Conservation (phyloP, 1,140 invertebrate species). For the Papilio helenus region DNA sequence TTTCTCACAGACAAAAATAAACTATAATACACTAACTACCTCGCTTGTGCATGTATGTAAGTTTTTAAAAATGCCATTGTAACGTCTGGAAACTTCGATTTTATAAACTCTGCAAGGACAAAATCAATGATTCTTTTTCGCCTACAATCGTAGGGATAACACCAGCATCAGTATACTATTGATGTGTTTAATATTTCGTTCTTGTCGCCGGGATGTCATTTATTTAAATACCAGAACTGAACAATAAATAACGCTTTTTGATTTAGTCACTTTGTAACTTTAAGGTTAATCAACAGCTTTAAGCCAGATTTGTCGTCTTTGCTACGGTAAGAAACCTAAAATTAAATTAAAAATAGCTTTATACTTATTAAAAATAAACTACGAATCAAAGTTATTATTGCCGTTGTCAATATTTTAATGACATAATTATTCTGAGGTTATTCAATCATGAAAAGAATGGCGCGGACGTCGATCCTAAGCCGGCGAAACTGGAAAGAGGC, state of each 20-base stretch:
- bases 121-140: not conserved
- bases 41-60: not conserved
- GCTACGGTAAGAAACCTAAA: not conserved
- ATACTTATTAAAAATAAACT: not conserved
- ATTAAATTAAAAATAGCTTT: not conserved
- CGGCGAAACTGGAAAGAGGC: conserved; percentile 66
- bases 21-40: conserved; percentile 4
- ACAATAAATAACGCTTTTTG: not conserved
- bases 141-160: not conserved
- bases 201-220: not conserved
- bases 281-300: not conserved
- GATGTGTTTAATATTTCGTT: not conserved
- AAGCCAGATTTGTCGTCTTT: not conserved
- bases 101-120: not conserved
- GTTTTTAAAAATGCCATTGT: not conserved
- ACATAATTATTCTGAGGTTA: conserved; percentile 29
- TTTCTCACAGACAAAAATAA: conserved; percentile 42
- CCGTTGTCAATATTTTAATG: conserved; percentile 43
- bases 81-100: not conserved
- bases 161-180: not conserved
- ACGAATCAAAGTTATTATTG: not conserved
- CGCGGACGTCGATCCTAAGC: conserved; percentile 23
- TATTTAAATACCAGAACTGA: not conserved
- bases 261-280: not conserved
- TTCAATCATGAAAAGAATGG: conserved; percentile 9